Evolutionary conservation across 2,888 invertebrate species (phyloP), one percentile per base, ranked within the genome.

Genomic region (Acleris laterana): DNA sequence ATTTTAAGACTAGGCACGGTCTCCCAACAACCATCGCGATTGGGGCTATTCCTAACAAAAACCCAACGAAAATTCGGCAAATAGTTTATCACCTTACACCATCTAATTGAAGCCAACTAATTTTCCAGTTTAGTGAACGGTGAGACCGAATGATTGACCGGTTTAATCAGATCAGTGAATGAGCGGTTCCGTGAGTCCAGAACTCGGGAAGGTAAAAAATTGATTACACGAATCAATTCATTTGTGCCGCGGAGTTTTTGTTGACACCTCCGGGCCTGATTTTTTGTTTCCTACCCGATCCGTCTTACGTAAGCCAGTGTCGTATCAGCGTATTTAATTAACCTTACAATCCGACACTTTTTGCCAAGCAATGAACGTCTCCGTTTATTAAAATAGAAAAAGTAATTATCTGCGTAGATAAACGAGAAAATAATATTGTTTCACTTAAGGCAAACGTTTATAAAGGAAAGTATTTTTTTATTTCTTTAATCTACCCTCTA

Each of bases 61-160:
- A 38, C 22, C 52, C 25, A 20, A 55, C 25, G 32, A 44, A 32
- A 50, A 57, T 50, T 56, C 70, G 60, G 68, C 68, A 62, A 38
- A 72, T 75, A 78, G 81, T 87, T 85, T 89, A 89, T 89, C 89
- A 88, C 88, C 84, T 85, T 81, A 59, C 78, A 78, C 78, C 79
- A 84, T 84, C 85, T 89, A 89, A 90, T 90, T 90, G 70, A 69
- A 69, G 62, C 69, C 63, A 65, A 89, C 89, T 85, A 90, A 91
- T 91, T 91, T 91, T 91, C 90, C 90, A 88, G 90, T 83, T 87
- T 87, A 88, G 80, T 88, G 90, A 86, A 89, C 87, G 83, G 88
- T 86, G 81, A 89, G 87, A 85, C 85, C 81, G 81, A 88, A 86
- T 90, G 89, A 90, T 90, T 88, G 89, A 89, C 89, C 90, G 87